These are phyloP conservation scores for Lindbergichthys nudifrons DNA, from an alignment of 2,797 vertebrate species.

Conservation along the genomic window DNA sequence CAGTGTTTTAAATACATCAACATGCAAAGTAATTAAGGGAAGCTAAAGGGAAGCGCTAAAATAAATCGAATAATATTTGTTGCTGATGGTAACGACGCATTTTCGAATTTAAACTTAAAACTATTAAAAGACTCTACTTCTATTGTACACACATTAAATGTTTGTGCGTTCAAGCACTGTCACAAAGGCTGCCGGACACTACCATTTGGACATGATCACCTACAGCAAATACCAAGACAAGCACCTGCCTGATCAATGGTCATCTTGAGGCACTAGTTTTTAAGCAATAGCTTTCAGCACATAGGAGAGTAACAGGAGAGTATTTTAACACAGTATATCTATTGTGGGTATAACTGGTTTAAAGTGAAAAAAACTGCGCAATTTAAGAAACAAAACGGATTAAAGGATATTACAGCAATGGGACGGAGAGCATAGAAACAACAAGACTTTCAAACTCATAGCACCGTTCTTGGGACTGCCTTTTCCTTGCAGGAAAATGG, in stretches of 20 bases:
- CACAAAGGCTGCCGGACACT: not conserved
- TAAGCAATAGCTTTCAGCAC: not conserved
- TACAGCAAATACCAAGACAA: conserved; percentile 10
- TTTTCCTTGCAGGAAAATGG: not conserved
- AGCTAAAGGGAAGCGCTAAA: not conserved
- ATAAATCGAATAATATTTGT: not conserved
- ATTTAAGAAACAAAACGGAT: too few relatives aligned
- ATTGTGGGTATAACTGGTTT: not conserved
- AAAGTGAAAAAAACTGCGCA: not conserved
- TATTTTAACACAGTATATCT: not conserved
- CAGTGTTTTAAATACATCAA: conserved; percentile 19
- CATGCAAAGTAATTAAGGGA: not conserved
- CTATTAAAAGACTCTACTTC: not conserved
- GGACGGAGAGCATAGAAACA: not conserved
- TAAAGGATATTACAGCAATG: not conserved
- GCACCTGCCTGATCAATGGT: not conserved
- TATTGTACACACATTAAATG: not conserved
- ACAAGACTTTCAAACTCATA: not conserved
- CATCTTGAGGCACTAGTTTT: not conserved
- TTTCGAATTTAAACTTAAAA: not conserved
- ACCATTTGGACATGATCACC: not conserved
- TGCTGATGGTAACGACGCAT: not conserved
- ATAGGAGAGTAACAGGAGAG: not conserved
- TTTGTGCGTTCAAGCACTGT: not conserved
- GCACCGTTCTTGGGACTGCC: not conserved